Evolutionary conservation across 2,888 invertebrate genomes (phyloP), one percentile per base, ranked within the genome.

Genomic region (Phytoseiulus persimilis): DNA sequence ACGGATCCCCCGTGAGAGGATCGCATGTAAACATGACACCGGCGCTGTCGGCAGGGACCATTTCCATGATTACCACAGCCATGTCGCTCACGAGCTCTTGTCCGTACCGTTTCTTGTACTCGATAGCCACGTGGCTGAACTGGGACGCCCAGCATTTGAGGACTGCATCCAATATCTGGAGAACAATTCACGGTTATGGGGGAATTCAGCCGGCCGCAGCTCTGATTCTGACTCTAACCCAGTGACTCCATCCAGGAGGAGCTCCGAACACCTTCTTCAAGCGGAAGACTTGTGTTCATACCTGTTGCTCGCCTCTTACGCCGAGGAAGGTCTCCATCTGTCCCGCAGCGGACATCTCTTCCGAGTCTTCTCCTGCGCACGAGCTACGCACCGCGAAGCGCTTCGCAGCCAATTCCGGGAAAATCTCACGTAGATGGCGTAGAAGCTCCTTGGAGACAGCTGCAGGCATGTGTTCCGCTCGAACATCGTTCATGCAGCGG

Each of bases 11-110:
- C 23, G 94, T 94, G 0, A 94, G 94, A 0, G 97, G 96, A 92
- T 96, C 95, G 32, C 95, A 94, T 0, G 96, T 96, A 93, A 97
- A 97, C 92, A 97, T 93, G 0, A 96, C 96, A 6, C 97, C 97
- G 23, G 93, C 92, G 0, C 92, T 91, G 45, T 95, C 95, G 0
- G 96, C 94, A 23, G 94, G 92, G 32, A 96, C 95, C 95, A 97
- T 95, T 91, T 94, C 94, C 92, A 97, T 97, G 0, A 97, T 94
- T 32, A 96, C 96, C 11, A 97, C 96, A 0, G 95, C 96, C 94
- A 96, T 96, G 31, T 95, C 94, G 23, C 95, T 94, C 89, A 93
- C 92, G 84, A 96, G 94, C 0, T 94, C 93, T 92, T 95, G 95
- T 0, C 96, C 96, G 92, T 95, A 95, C 92, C 95, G 95, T 92